Percentiles rank a stretch among this genome's conserved stretches.
Evolutionary conservation across 2,797 vertebrate genomes (phyloP).

Genomic region (Phoxinus dragarum): DNA sequence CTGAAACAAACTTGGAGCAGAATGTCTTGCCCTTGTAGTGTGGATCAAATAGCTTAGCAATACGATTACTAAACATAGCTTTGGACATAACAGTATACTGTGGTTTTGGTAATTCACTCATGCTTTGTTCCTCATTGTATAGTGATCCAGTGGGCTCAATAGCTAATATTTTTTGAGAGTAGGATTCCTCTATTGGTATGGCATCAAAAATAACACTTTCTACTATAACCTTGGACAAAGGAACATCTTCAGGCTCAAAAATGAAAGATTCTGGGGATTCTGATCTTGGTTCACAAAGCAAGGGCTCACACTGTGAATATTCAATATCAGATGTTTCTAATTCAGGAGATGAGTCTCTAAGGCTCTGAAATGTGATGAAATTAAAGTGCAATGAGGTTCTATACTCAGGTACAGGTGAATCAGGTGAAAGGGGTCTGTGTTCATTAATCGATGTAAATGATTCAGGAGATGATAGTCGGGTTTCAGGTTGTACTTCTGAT

Average conservation of each 20-base stretch:
- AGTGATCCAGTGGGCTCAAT: slow-evolving; percentile 10
- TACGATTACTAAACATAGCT: slow-evolving; percentile 66
- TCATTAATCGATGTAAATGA: slow-evolving; percentile 58
- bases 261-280: slow-evolving; percentile 58
- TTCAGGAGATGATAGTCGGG: slow-evolving; percentile 65
- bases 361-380: slow-evolving; percentile 1
- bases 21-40: slow-evolving; percentile 72
- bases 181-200: neutral
- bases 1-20: slow-evolving; percentile 58
- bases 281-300: slow-evolving; percentile 50
- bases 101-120: slow-evolving; percentile 37
- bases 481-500: slow-evolving; percentile 41
- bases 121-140: neutral
- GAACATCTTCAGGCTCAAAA: slow-evolving; percentile 37
- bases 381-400: neutral
- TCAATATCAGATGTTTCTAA: slow-evolving; percentile 59
- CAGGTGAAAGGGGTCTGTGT: slow-evolving; percentile 57
- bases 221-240: neutral
- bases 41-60: slow-evolving; percentile 71
- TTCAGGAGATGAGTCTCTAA: slow-evolving; percentile 39
- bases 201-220: neutral
- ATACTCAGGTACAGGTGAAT: slow-evolving; percentile 65
- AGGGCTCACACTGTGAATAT: slow-evolving; percentile 36
- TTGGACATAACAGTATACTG: slow-evolving; percentile 64
- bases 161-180: neutral